Base-by-base conservation (phyloP, 92 coral and sea anemone species). In the Zoanthus gigantus region DNA sequence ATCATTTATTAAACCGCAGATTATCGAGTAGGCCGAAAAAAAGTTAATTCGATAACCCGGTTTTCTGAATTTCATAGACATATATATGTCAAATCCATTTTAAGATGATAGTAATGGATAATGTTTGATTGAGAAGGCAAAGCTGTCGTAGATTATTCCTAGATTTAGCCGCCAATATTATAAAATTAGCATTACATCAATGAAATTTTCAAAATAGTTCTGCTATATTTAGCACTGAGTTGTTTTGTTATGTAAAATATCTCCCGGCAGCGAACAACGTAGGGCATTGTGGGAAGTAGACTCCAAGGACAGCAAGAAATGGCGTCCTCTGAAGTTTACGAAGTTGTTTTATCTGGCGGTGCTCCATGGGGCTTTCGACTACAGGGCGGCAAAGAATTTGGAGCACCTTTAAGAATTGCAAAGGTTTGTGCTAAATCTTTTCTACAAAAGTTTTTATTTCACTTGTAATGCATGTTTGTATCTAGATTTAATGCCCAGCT, bases 311-410 rank as follows among this genome's bases (percentile, higher is more conserved):
- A 60, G 80, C 72, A 11, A 42, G 92, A 85, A 89, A 95, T 95
- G 98, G 98, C 98, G 98, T 95, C 98, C 81, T 85, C 95, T 34
- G 98, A 96, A 74, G 92, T 74, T 69, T 93, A 89, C 82, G 96
- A 96, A 91, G 98, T 95, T 71, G 90, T 91, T 45, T 86, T 96
- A n/a, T 85, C 89, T 76, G 99, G 99, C 52, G 99, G 99, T 52
- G 95, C 96, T 17, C 99, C 99, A 63, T 96, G 99, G 99, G 99
- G 99, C 71, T 96, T 96, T 88, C 78, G 99, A 71, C 91, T 96
- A 46, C 99, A 96, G 65, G 99, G 99, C 83, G 99, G 99, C 32
- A 96, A 91, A 47, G 99, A 96, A 88, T 96, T 96, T 66, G 81
- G 99, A 72, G 99, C 99, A 67, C 99, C 99, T 60, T 88, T 96